Conservation (phyloP, 2,797 vertebrate species). For the Oreochromis grahami region DNA sequence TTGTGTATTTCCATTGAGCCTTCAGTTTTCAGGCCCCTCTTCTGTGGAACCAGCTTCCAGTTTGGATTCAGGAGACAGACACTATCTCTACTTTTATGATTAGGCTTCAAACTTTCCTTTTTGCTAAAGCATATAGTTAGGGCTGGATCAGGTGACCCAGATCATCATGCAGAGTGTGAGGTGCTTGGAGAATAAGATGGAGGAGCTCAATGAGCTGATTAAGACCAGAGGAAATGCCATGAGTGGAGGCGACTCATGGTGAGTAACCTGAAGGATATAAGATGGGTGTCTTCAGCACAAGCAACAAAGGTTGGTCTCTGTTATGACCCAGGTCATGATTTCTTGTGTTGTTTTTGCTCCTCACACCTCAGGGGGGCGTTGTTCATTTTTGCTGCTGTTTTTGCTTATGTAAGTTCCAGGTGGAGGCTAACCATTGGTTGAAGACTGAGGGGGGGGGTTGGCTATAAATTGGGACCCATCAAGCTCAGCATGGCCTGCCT, state of each 20-base stretch:
- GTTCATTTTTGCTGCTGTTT: fast-evolving
- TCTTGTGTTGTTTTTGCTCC: background rate
- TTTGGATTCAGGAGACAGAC: too few relatives aligned
- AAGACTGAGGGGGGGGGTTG: background rate
- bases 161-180: too few relatives aligned
- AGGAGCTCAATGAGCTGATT: too few relatives aligned
- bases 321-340: background rate
- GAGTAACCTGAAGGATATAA: background rate
- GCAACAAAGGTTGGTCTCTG: fast-evolving
- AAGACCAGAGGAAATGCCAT: too few relatives aligned
- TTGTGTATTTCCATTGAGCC: too few relatives aligned
- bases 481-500: fast-evolving
- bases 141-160: too few relatives aligned
- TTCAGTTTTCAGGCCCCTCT: too few relatives aligned
- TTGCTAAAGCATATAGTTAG: too few relatives aligned
- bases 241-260: background rate
- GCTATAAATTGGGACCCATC: background rate
- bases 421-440: background rate
- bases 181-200: too few relatives aligned
- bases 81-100: too few relatives aligned
- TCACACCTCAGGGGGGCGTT: background rate
- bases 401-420: fast-evolving
- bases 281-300: background rate
- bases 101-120: too few relatives aligned
- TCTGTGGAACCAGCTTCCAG: too few relatives aligned